Evolutionary conservation across 2,888 invertebrate species (phyloP), one percentile per base, ranked within the genome.

Genomic region (Synanthedon formicaeformis): DNA sequence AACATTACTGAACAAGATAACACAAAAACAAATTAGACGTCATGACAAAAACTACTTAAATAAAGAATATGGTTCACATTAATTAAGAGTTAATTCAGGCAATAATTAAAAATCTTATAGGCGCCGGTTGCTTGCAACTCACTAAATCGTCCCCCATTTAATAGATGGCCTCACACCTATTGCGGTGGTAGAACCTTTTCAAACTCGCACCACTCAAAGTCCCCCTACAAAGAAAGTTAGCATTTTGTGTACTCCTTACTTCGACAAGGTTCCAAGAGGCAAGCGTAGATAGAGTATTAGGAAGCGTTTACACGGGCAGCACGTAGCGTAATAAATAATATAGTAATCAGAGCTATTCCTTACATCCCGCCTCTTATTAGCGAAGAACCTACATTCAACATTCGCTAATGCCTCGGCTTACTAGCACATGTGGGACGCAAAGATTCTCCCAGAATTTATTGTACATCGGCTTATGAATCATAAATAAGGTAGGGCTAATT

Each of bases 301-400:
- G 82, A 78, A 81, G 81, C 86, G 86, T 86, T 86, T 85, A 86
- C 82, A 87, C 80, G 78, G 72, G 75, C 72, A 79, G 83, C 87
- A 87, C 87, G 87, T 86, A 86, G 75, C 62, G 84, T 83, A 86
- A 87, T 86, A 87, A 86, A 87, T 86, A 85, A 86, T 84, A 80
- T 81, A 86, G 85, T 87, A 87, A 87, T 87, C 87, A 87, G 86
- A 73, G 81, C 81, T 76, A 86, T 86, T 85, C 84, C 86, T 87
- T 84, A 85, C 85, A 86, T 85, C 86, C 85, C 79, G 74, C 71
- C 79, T 79, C 85, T 85, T 86, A 84, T 84, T 83, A 86, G 84
- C 75, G 81, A 81, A 75, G 82, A 77, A 80, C 80, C 81, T 81
- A 84, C 83, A 83, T 84, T 82, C 85, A 86, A 78, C 86, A 83